These are phyloP conservation scores for Sandelia bainsii DNA, from an alignment of 2,797 vertebrate species.

Conservation along the genomic window DNA sequence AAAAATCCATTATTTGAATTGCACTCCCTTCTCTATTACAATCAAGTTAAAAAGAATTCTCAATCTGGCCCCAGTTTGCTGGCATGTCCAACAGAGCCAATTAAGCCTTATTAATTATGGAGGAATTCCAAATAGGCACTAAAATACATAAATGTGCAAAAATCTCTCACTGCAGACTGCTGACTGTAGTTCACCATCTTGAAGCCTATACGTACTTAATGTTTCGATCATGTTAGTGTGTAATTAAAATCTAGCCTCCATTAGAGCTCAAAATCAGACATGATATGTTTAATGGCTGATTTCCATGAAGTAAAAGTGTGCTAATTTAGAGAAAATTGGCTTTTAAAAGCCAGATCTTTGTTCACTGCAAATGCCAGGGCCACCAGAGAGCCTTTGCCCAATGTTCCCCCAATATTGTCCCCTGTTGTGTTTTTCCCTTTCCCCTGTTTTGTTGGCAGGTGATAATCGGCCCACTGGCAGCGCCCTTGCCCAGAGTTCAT, in stretches of 20 bases:
- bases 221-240: slow-evolving; percentile 66
- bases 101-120: slow-evolving; percentile 80
- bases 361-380: slow-evolving; percentile 8
- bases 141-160: slow-evolving; percentile 75
- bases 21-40: slow-evolving; percentile 69
- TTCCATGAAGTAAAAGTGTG: slow-evolving; percentile 87
- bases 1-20: slow-evolving; percentile 84
- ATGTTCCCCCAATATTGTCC: slow-evolving; percentile 34
- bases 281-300: slow-evolving; percentile 78
- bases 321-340: slow-evolving; percentile 70
- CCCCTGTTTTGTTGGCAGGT: slow-evolving; percentile 74
- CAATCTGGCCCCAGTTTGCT: slow-evolving; percentile 73
- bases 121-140: slow-evolving; percentile 71
- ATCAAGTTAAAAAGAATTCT: slow-evolving; percentile 79
- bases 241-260: slow-evolving; percentile 75
- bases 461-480: slow-evolving; percentile 73
- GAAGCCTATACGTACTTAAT: slow-evolving; percentile 56
- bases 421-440: slow-evolving; percentile 40
- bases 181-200: slow-evolving; percentile 57
- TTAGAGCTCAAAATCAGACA: slow-evolving; percentile 69
- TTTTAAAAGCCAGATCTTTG: slow-evolving; percentile 64
- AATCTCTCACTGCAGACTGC: slow-evolving; percentile 44
- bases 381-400: slow-evolving; percentile 43
- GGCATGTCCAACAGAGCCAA: slow-evolving; percentile 79
- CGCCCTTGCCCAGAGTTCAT: slow-evolving; percentile 77